Evolutionary conservation across 2,888 invertebrate genomes (phyloP).

Genomic region (Eudemis profundana): DNA sequence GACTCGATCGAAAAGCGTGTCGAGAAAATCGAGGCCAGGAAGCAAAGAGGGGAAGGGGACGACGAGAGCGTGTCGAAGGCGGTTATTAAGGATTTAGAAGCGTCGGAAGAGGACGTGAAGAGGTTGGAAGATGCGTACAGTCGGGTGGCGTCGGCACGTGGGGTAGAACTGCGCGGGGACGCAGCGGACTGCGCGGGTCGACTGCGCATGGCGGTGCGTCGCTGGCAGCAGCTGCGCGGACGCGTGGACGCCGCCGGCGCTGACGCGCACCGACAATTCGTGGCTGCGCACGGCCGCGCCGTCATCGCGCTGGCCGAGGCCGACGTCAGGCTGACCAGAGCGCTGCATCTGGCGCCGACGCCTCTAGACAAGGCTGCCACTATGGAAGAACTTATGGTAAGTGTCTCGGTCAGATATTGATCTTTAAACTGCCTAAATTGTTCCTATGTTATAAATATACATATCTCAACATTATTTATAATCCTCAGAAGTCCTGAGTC

Average conservation of each 20-base stretch:
- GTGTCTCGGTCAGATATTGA: too few species aligned
- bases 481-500: too few species aligned
- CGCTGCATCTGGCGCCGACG: slow-evolving; percentile 86
- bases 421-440: too few species aligned
- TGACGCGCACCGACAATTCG: slow-evolving; percentile 88
- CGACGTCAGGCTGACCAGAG: slow-evolving; percentile 89
- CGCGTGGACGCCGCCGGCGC: slow-evolving; percentile 86
- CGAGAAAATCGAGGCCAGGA: slow-evolving; percentile 79
- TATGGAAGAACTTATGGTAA: slow-evolving; percentile 79
- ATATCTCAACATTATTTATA: too few species aligned
- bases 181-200: slow-evolving; percentile 88
- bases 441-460: too few species aligned
- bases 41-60: slow-evolving; percentile 73
- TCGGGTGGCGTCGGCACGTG: slow-evolving; percentile 87
- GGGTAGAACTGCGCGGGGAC: slow-evolving; percentile 86
- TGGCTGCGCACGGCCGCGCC: slow-evolving; percentile 89
- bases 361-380: slow-evolving; percentile 74
- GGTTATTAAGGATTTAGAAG: slow-evolving; percentile 84
- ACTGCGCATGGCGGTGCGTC: slow-evolving; percentile 86
- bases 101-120: slow-evolving; percentile 86
- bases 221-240: slow-evolving; percentile 88
- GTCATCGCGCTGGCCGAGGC: slow-evolving; percentile 89
- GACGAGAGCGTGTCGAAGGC: slow-evolving; percentile 86
- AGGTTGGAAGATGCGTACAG: slow-evolving; percentile 89
- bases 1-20: slow-evolving; percentile 86